phyloP scores from a whole-genome alignment of 2,113 vertebrate genomes.

The Melanerpes formicivorus region DNA sequence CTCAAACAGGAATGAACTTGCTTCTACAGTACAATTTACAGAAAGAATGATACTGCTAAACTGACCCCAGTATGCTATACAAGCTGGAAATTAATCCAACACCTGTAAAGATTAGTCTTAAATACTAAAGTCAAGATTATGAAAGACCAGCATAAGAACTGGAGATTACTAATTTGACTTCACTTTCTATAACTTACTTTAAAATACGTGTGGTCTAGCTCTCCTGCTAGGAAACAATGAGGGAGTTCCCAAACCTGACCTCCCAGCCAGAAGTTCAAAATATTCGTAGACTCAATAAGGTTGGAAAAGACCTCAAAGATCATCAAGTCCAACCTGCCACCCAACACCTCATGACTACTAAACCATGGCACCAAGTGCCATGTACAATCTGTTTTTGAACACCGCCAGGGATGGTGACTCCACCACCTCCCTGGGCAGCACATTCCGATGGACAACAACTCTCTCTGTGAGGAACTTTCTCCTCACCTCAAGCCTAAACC shows the following conservation, averaged over 20 bases:
- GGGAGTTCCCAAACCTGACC: not conserved
- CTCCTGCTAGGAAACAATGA: not conserved
- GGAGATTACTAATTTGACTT: not conserved
- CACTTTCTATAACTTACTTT: not conserved
- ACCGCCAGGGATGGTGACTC: too few relatives aligned
- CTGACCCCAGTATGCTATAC: not conserved
- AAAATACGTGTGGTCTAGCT: not conserved
- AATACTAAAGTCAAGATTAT: not conserved
- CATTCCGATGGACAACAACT: too few relatives aligned
- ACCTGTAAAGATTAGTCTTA: not conserved
- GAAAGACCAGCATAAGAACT: not conserved
- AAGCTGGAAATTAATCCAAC: not conserved
- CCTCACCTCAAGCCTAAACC: too few relatives aligned
- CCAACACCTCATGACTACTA: too few relatives aligned
- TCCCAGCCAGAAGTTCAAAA: not conserved
- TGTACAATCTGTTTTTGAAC: too few relatives aligned
- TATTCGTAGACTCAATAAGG: not conserved
- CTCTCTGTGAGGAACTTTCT: too few relatives aligned
- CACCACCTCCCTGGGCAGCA: too few relatives aligned
- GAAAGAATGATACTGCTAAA: not conserved
- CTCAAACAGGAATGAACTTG: conserved; percentile 10
- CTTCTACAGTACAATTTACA: not conserved
- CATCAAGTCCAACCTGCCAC: too few relatives aligned
- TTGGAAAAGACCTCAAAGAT: too few relatives aligned
- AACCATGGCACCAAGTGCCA: too few relatives aligned